Conservation (phyloP, 2,113 vertebrate genomes). For the Eulacestoma nigropectus region DNA sequence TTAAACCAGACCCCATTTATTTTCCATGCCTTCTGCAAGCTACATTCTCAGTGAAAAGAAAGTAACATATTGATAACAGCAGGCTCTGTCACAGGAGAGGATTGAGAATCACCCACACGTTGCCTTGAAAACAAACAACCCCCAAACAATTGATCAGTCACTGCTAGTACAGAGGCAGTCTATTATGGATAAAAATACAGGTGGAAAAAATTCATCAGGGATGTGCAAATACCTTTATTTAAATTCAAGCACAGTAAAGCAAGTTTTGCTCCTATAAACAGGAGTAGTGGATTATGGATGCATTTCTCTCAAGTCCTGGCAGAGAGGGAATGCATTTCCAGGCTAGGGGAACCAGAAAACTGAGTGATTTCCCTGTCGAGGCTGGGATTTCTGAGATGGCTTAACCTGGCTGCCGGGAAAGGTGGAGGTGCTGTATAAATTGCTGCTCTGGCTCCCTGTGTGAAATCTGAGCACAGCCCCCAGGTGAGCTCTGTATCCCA, state of each 20-base stretch:
- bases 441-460: neutral
- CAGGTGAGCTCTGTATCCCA: neutral
- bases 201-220: slow-evolving; percentile 43
- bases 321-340: neutral
- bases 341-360: neutral
- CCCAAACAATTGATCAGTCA: slow-evolving; percentile 42
- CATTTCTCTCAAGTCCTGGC: neutral
- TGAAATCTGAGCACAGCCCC: neutral
- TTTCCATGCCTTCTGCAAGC: slow-evolving; percentile 15
- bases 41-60: neutral
- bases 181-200: slow-evolving; percentile 36
- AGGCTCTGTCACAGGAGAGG: slow-evolving; percentile 25
- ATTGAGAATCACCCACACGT: neutral
- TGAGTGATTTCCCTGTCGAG: neutral
- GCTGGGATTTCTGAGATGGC: neutral
- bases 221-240: slow-evolving; percentile 42
- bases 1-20: slow-evolving; percentile 16
- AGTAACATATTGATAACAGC: slow-evolving; percentile 33
- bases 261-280: slow-evolving; percentile 19
- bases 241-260: slow-evolving; percentile 34
- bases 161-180: slow-evolving; percentile 16
- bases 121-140: slow-evolving; percentile 54
- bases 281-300: slow-evolving; percentile 2
- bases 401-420: neutral
- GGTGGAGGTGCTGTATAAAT: neutral